Evolutionary conservation across 30 jellyfish, hydroid and myxozoan species (phyloP).

Genomic region (Chironex yamaguchii): DNA sequence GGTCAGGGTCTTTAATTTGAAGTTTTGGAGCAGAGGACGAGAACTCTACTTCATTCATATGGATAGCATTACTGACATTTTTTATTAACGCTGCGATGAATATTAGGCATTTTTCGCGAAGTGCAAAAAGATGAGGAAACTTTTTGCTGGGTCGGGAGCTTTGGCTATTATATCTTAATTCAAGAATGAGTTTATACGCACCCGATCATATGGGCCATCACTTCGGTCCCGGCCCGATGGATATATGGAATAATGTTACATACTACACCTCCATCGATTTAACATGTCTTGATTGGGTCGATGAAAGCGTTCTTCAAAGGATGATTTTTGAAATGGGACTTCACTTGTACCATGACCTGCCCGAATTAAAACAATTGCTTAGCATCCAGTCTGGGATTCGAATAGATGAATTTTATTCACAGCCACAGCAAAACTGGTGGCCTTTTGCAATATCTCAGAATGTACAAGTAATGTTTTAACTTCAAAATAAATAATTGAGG

Average conservation of each 20-base stretch:
- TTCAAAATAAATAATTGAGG: too few species aligned
- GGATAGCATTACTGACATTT: too few species aligned
- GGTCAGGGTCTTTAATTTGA: too few species aligned
- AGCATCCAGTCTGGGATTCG: not conserved
- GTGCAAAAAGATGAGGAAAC: too few species aligned
- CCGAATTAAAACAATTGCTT: slow-evolving; percentile 14
- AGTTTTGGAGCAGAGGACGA: too few species aligned
- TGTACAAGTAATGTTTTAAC: not conserved
- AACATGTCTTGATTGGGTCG: slow-evolving; percentile 60
- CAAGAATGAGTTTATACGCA: not conserved
- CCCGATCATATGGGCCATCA: not conserved
- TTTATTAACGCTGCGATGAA: too few species aligned
- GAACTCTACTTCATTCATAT: too few species aligned
- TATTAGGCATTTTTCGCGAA: too few species aligned
- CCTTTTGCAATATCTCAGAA: not conserved
- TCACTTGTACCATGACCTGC: slow-evolving; percentile 24
- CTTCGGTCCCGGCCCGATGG: not conserved
- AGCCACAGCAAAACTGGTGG: not conserved
- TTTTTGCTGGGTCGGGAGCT: too few species aligned
- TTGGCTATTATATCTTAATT: too few species aligned
- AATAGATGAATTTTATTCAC: not conserved
- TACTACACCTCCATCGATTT: slow-evolving; percentile 6
- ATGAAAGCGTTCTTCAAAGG: slow-evolving; percentile 33
- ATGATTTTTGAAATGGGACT: slow-evolving; percentile 28
- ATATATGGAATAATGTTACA: not conserved